Percentiles rank a stretch among this genome's conserved stretches.
These are phyloP conservation scores for Platycheirus albimanus DNA, from an alignment of 2,888 invertebrate species.

Conservation along the genomic window DNA sequence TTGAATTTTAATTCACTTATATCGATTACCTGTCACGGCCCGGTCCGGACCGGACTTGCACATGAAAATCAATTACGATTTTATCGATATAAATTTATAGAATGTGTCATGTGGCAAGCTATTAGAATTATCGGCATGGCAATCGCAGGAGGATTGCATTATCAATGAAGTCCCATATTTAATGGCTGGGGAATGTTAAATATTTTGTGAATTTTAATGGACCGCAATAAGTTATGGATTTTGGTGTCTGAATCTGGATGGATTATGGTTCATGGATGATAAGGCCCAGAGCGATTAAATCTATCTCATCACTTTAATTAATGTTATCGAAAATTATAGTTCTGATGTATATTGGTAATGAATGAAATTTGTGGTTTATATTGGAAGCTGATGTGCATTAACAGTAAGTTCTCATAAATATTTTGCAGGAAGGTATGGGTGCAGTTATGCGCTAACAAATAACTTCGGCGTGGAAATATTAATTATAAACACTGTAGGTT, in stretches of 20 bases:
- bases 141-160: slow-evolving; percentile 20
- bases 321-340: too few relatives aligned
- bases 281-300: slow-evolving; percentile 3
- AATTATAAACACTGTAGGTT: too few relatives aligned
- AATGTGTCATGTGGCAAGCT: background rate
- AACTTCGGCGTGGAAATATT: too few relatives aligned
- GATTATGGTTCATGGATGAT: too few relatives aligned
- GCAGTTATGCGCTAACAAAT: too few relatives aligned
- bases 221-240: slow-evolving; percentile 5
- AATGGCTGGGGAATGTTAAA: slow-evolving; percentile 15
- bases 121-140: slow-evolving; percentile 12
- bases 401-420: too few relatives aligned
- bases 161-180: background rate
- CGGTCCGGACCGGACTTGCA: background rate
- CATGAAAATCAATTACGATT: slow-evolving; percentile 1
- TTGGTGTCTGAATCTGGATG: background rate
- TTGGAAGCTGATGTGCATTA: too few relatives aligned
- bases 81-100: slow-evolving; percentile 21
- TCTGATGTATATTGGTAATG: too few relatives aligned
- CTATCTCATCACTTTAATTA: background rate
- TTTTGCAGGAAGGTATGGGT: too few relatives aligned
- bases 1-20: slow-evolving; percentile 16
- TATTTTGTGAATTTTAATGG: slow-evolving; percentile 27
- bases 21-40: slow-evolving; percentile 1
- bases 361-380: background rate